Evolutionary conservation across 2,888 invertebrate species (phyloP), one percentile per base, ranked within the genome.

Genomic region (Lithophane socia): DNA sequence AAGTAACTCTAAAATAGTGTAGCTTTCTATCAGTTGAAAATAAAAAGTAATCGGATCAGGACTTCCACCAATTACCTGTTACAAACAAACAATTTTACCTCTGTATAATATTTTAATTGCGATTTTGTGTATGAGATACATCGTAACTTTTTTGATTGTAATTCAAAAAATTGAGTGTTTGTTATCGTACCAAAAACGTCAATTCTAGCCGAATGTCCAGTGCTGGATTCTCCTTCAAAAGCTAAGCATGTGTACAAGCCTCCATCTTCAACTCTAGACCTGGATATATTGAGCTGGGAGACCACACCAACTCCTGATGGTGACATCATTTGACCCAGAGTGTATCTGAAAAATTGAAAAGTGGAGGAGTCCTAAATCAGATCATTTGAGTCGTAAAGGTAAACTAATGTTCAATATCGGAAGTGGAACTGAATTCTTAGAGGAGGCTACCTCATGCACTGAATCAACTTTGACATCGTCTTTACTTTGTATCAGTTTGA

Each of bases 171-270:
- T 66, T 21, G 8, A 13, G 13, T 13, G 13, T 29, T 56, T 24
- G 0, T 9, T 21, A 54, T 49, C 87, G 90, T 90, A 97, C 97
- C 97, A 90, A 97, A 97, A 79, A 97, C 94, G 91, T 97, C 97
- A 60, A 97, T 91, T 56, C 97, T 94, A 0, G 95, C 94, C 0
- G 90, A 87, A 84, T 96, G 94, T 0, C 90, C 89, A 0, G 89
- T 88, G n/a, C 86, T 94, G 2, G 92, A 87, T 0, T 96, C 96
- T 9, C 96, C 95, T 81, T 95, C 96, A 3, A 94, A 88, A 0
- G 97, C 97, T 3, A 95, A 89, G 86, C 98, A 98, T 0, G 97
- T 96, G 89, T 97, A 98, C 29, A 97, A 89, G 0, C 97, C 97
- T 0, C 97, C 97, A 84, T 98, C 97, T 84, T 97, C 97, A 0